A percentile compares a stretch with the other conserved stretches of the same genome.
Evolutionary conservation across 1,140 invertebrate species (phyloP).

Genomic region (Achroia grisella): DNA sequence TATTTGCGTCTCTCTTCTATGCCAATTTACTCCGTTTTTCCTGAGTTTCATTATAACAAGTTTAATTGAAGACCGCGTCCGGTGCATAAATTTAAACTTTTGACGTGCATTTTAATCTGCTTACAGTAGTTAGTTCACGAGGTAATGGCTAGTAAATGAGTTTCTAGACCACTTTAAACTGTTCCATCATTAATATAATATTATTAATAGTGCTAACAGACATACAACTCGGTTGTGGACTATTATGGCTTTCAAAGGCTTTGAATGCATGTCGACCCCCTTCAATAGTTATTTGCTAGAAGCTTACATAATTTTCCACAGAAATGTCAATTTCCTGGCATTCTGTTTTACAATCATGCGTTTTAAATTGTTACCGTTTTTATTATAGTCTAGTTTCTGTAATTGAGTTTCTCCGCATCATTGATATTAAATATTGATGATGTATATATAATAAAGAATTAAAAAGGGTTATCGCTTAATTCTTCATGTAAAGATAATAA

Average conservation of each 20-base stretch:
- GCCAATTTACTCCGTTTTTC: constrained; percentile 59
- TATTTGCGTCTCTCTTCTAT: constrained; percentile 49
- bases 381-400: no score
- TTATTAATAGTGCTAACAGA: constrained; percentile 9
- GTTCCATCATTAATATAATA: constrained; percentile 24
- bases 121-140: constrained; percentile 44
- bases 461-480: no score
- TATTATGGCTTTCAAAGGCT: constrained; percentile 6
- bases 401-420: no score
- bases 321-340: no score
- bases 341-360: no score
- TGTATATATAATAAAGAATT: no score
- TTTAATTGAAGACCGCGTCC: constrained; percentile 67
- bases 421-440: no score
- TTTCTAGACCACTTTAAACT: constrained; percentile 45
- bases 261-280: not conserved
- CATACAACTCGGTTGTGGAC: constrained; percentile 1
- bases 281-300: not conserved
- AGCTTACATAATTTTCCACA: no score
- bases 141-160: constrained; percentile 54
- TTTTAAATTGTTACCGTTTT: no score
- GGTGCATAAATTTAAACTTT: constrained; percentile 68
- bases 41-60: constrained; percentile 62
- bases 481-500: no score
- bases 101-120: constrained; percentile 65